Percentiles rank a stretch among this genome's conserved stretches.
These are phyloP conservation scores for Dinothrombium tinctorium DNA, from an alignment of 1,140 invertebrate genomes.

Conservation along the genomic window DNA sequence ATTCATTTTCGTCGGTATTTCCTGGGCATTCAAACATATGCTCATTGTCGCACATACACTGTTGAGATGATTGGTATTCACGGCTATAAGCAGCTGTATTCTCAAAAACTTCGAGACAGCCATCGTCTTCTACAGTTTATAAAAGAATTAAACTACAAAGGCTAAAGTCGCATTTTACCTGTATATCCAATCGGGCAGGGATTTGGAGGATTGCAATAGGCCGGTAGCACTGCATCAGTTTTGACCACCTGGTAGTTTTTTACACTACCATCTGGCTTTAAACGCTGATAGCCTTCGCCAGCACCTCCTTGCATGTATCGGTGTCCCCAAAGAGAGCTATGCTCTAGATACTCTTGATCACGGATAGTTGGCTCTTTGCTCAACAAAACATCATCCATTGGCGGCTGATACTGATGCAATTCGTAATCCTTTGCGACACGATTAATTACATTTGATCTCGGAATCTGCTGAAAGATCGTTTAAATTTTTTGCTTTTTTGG, in stretches of 20 bases:
- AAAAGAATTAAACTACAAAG: background rate
- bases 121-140: slow-evolving; percentile 36
- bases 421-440: too few relatives aligned
- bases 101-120: slow-evolving; percentile 74
- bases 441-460: too few relatives aligned
- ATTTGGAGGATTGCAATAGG: slow-evolving; percentile 97
- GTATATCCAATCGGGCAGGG: slow-evolving; percentile 56
- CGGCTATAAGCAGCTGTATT: slow-evolving; percentile 88
- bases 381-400: slow-evolving; percentile 11
- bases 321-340: slow-evolving; percentile 61
- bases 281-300: slow-evolving; percentile 41
- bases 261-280: slow-evolving; percentile 32
- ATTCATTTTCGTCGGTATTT: slow-evolving; percentile 20
- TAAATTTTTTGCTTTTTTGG: too few relatives aligned
- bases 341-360: slow-evolving; percentile 69
- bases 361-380: slow-evolving; percentile 30
- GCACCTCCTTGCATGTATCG: slow-evolving; percentile 47
- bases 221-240: slow-evolving; percentile 68
- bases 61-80: slow-evolving; percentile 70
- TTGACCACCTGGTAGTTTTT: slow-evolving; percentile 48
- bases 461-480: too few relatives aligned
- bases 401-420: too few relatives aligned
- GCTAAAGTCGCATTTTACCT: slow-evolving; percentile 17
- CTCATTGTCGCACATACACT: slow-evolving; percentile 92
- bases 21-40: slow-evolving; percentile 85